Evolutionary conservation across 2,888 invertebrate genomes (phyloP).

Genomic region (Drosophila anceps): DNA sequence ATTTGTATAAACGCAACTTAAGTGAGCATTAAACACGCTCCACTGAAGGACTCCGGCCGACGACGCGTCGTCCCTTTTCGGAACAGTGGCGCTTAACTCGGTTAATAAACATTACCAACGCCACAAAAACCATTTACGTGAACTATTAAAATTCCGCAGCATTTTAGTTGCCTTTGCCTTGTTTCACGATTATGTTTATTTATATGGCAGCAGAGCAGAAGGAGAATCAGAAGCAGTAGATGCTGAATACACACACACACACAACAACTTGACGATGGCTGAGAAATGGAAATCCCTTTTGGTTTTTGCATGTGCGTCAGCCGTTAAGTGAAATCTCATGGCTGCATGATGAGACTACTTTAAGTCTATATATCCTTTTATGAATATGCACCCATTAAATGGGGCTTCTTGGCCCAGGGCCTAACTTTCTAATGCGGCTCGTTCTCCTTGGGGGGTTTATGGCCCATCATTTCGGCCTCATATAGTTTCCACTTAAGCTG

Average conservation of each 20-base stretch:
- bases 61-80: conserved; percentile 27
- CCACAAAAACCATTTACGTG: conserved; percentile 77
- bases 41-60: conserved; percentile 60
- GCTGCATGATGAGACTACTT: conserved; percentile 45
- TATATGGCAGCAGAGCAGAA: conserved; percentile 48
- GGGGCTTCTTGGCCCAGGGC: background rate
- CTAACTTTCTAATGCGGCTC: conserved; percentile 22
- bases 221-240: background rate
- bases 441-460: conserved; percentile 27
- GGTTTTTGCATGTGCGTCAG: conserved; percentile 48
- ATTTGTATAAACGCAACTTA: conserved; percentile 81
- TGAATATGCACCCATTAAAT: conserved; percentile 45
- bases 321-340: conserved; percentile 67
- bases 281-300: conserved; percentile 39
- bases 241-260: conserved; percentile 1
- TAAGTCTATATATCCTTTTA: conserved; percentile 47
- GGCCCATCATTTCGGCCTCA: conserved; percentile 34
- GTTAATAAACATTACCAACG: conserved; percentile 79
- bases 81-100: conserved; percentile 65
- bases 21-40: conserved; percentile 78
- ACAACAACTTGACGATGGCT: background rate
- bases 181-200: conserved; percentile 76
- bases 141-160: conserved; percentile 78
- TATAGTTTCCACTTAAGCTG: conserved; percentile 14
- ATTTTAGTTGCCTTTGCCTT: conserved; percentile 67